phyloP scores from a whole-genome alignment of 2,797 vertebrate genomes.

The Lates japonicus region DNA sequence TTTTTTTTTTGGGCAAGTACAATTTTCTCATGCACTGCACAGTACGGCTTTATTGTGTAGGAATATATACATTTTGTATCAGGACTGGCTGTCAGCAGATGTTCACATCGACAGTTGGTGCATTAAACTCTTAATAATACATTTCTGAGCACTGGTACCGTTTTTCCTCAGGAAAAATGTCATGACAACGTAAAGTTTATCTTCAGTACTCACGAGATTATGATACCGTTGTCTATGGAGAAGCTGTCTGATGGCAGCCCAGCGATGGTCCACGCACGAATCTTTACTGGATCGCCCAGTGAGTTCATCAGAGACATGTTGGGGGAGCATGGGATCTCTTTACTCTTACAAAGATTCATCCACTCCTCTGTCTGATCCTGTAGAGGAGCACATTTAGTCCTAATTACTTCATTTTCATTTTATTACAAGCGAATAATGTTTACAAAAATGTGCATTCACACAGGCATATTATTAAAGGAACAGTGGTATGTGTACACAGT shows the following conservation, averaged over 20 bases:
- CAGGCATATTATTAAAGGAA: not conserved
- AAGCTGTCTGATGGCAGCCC: slow-evolving; percentile 93
- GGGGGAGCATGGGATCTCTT: slow-evolving; percentile 89
- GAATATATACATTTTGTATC: slow-evolving; percentile 5
- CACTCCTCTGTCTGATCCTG: slow-evolving; percentile 91
- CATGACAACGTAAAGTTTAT: not conserved
- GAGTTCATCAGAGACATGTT: slow-evolving; percentile 89
- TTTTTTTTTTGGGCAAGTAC: not conserved
- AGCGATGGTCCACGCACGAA: slow-evolving; percentile 92
- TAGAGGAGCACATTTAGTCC: slow-evolving; percentile 10
- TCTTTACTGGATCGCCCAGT: slow-evolving; percentile 91
- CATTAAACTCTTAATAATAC: not conserved
- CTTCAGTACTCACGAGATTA: slow-evolving; percentile 89
- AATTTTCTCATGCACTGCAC: slow-evolving; percentile 1
- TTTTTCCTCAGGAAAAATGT: slow-evolving; percentile 80
- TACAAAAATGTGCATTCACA: not conserved
- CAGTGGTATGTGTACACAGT: not conserved
- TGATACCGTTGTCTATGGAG: slow-evolving; percentile 93
- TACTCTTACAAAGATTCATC: slow-evolving; percentile 85
- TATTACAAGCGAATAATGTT: not conserved
- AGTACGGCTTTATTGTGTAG: not conserved
- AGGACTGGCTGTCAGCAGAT: not conserved
- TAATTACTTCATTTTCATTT: not conserved
- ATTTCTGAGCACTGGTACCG: not conserved
- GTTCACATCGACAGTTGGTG: not conserved